Conservation (phyloP, 35 echinoderm and acorn worm species). For the Chiridota heheva region DNA sequence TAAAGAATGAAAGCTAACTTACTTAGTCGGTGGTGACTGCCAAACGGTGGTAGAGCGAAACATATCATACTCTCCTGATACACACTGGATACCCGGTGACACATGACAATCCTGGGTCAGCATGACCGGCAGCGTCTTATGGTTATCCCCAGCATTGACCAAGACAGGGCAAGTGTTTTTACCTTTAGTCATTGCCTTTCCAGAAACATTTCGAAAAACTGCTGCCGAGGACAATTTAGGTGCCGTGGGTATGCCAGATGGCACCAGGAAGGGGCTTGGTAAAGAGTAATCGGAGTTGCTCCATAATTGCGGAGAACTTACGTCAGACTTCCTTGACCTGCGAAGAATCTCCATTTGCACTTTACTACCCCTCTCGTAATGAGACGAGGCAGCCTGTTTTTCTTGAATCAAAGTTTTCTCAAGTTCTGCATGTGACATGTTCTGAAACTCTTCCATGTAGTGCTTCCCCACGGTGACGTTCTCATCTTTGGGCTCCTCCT, state of each 20-base stretch:
- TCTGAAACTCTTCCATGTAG: conserved; percentile 61
- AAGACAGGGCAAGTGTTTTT: conserved; percentile 33
- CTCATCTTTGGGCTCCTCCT: not conserved
- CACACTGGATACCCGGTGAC: conserved; percentile 74
- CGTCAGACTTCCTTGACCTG: not conserved
- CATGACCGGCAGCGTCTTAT: conserved; percentile 66
- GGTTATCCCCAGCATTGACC: conserved; percentile 52
- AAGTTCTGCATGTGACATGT: conserved; percentile 67
- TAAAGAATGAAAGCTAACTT: too few species aligned
- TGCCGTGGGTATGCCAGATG: not conserved
- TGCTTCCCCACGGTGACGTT: conserved; percentile 54
- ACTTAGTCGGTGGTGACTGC: conserved; percentile 7
- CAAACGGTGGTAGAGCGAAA: conserved; percentile 19
- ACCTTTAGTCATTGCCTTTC: conserved; percentile 7
- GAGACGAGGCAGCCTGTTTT: conserved; percentile 61
- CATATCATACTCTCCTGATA: conserved; percentile 59
- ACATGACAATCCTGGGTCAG: conserved; percentile 82
- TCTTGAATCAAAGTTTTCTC: conserved; percentile 68
- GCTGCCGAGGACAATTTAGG: not conserved
- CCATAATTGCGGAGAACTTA: not conserved
- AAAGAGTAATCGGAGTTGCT: conserved; percentile 13
- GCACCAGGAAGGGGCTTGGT: not conserved
- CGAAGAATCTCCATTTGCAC: conserved; percentile 77
- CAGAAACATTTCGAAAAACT: not conserved
- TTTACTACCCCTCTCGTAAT: conserved; percentile 65